Evolutionary conservation across 2,113 vertebrate species (phyloP).

Genomic region (Forbesichthys agassizii): DNA sequence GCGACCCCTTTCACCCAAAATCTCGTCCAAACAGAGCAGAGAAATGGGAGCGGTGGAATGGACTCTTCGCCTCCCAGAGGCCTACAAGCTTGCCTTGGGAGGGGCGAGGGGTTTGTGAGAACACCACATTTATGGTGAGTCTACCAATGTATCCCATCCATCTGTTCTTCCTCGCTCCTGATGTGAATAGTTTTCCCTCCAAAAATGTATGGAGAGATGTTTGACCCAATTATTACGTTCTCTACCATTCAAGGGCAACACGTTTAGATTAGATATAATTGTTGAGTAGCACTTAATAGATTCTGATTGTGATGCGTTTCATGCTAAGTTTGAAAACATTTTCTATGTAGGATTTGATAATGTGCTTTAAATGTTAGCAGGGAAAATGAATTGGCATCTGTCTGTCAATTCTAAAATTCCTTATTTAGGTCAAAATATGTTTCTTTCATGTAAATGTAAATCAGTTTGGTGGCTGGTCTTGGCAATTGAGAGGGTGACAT

Average conservation of each 20-base stretch:
- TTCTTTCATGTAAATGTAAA: conserved; percentile 34
- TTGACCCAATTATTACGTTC: not conserved
- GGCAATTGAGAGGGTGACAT: conserved; percentile 35
- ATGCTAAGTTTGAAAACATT: not conserved
- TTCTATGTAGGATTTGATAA: conserved; percentile 31
- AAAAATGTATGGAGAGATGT: conserved; percentile 2
- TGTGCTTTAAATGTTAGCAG: conserved; percentile 11
- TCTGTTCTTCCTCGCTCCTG: conserved; percentile 53
- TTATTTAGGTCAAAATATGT: conserved; percentile 24
- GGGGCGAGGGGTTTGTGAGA: conserved; percentile 54
- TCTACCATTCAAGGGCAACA: not conserved
- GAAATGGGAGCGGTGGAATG: conserved; percentile 60
- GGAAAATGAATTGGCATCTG: conserved; percentile 41
- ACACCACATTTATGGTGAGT: conserved; percentile 52
- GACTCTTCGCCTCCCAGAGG: conserved; percentile 56
- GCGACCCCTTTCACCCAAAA: conserved; percentile 64
- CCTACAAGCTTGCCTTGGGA: conserved; percentile 54
- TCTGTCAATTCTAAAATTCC: conserved; percentile 24
- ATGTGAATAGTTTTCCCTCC: conserved; percentile 12
- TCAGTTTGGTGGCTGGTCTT: conserved; percentile 21
- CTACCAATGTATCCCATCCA: conserved; percentile 31
- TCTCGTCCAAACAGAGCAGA: conserved; percentile 67
- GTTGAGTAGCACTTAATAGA: conserved; percentile 1
- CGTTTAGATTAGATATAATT: not conserved
- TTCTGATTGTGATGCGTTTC: conserved; percentile 15